Conservation (phyloP, 2,888 invertebrate species). For the Epinotia ramella region DNA sequence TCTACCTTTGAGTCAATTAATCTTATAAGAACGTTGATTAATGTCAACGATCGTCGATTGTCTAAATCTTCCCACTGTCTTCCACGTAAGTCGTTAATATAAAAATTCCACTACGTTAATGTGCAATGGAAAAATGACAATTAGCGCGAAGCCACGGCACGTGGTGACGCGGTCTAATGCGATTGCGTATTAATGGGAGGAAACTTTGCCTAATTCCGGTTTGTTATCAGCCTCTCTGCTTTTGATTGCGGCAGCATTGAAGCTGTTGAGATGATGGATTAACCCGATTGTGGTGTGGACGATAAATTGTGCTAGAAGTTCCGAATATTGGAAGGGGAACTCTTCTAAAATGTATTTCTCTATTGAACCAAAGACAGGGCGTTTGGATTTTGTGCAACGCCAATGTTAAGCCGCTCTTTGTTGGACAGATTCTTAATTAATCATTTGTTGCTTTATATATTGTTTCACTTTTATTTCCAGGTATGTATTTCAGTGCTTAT, state of each 20-base stretch:
- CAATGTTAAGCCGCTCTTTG: no score
- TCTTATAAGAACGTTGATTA: neutral
- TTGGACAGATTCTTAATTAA: no score
- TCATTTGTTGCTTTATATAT: no score
- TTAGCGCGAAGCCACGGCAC: slow-evolving; percentile 55
- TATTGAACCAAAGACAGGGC: neutral
- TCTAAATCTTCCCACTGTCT: slow-evolving; percentile 25
- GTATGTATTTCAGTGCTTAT: no score
- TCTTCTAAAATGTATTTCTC: neutral
- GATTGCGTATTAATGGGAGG: slow-evolving; percentile 22
- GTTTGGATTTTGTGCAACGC: no score
- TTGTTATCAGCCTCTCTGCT: slow-evolving; percentile 3
- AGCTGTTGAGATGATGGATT: neutral
- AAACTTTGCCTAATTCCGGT: slow-evolving; percentile 42
- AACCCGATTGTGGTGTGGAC: neutral
- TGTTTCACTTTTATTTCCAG: no score
- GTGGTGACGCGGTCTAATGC: slow-evolving; percentile 23
- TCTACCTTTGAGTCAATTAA: neutral
- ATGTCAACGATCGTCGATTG: slow-evolving; percentile 15
- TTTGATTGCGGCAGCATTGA: neutral
- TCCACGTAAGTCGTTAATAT: slow-evolving; percentile 35
- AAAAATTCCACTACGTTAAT: slow-evolving; percentile 63
- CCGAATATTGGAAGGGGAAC: neutral
- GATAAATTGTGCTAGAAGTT: slow-evolving; percentile 4
- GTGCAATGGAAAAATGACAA: slow-evolving; percentile 69